Conservation (phyloP, 2,113 vertebrate species). For the Puffinus mauretanicus region DNA sequence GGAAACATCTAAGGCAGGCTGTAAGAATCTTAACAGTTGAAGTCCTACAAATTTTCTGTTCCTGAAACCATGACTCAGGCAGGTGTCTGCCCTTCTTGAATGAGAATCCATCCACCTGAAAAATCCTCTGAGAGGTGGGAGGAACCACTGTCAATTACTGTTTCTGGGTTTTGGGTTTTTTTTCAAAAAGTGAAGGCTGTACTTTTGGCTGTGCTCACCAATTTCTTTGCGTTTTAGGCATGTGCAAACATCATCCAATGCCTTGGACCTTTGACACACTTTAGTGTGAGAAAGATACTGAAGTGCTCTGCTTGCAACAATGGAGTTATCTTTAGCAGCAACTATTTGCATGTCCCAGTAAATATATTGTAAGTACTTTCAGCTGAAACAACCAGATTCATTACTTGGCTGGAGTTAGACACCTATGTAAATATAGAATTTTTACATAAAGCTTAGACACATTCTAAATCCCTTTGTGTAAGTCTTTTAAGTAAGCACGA, state of each 20-base stretch:
- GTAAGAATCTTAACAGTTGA: background rate
- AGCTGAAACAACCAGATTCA: background rate
- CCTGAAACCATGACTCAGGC: background rate
- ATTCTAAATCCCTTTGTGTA: background rate
- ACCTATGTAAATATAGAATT: background rate
- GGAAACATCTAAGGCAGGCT: background rate
- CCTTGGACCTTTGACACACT: background rate
- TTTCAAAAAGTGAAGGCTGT: background rate
- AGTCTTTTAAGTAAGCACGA: background rate
- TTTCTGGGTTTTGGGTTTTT: background rate
- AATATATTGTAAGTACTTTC: background rate
- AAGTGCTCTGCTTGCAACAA: background rate
- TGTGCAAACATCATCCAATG: background rate
- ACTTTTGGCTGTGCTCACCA: background rate
- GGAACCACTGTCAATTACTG: background rate
- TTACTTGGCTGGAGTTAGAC: background rate
- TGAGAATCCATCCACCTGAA: background rate
- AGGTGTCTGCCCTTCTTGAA: background rate
- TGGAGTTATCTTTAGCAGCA: background rate
- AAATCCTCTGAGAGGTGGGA: background rate
- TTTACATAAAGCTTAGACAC: background rate
- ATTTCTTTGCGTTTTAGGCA: background rate
- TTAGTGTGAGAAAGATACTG: background rate
- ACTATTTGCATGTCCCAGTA: background rate
- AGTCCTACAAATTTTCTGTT: background rate